Base-by-base conservation (phyloP, 2,888 invertebrate species). In the Gymnocheta viridis region DNA sequence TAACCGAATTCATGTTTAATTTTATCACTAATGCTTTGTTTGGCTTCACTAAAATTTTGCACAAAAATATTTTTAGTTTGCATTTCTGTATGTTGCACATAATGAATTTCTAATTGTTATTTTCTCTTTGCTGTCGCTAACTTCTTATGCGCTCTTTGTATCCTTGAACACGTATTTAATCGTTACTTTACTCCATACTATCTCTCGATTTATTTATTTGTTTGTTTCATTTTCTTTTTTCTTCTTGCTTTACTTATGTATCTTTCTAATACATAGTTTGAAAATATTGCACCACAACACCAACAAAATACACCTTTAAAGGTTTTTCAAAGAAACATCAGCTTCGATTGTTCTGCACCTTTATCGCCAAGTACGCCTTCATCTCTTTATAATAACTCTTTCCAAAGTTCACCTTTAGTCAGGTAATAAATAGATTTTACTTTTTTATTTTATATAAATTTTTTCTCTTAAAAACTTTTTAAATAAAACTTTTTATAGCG, bases 331-430 rank as follows among this genome's bases (percentile, higher is more conserved):
- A 91, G 91, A 90, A 92, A 91, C 89, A 89, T 92, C 88, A 92
- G 91, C 90, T 92, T 91, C 91, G 92, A 92, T 90, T 91, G 91
- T 89, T 91, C 91, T 88, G 90, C 91, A 89, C 91, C 92, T 87
- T 91, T 92, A 89, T 91, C 92, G 88, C 91, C 92, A 86, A 91
- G 91, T 89, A 91, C 92, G 89, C 91, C 92, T 87, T 89, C 92
- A 87, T 91, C 91, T 89, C 88, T 91, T 88, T 91, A 91, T 88
- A 91, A 90, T 89, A 90, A 90, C 87, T 91, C 91, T 87, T 91
- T 91, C 88, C 91, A 91, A 89, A 91, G 90, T 88, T 91, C 92
- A 87, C 91, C 92, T 89, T 87, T 91, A 89, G 89, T 91, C 89
- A 91, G 91, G 91, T 91, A 91, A 90, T 66, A 51, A 76, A 64